Evolutionary conservation across 1,140 invertebrate species (phyloP), one percentile per base, ranked within the genome.

Genomic region (Diorhabda elongata): DNA sequence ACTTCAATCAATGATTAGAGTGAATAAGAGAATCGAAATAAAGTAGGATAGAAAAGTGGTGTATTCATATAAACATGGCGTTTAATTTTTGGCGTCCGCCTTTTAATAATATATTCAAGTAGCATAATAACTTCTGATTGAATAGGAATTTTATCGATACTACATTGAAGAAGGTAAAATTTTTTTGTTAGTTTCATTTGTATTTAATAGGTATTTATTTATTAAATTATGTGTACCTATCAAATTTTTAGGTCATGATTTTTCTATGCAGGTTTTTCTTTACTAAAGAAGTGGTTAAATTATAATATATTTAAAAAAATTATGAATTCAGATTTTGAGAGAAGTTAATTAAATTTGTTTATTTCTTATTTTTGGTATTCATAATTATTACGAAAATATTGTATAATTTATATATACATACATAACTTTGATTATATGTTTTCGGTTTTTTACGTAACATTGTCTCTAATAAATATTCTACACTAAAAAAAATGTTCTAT

Each of bases 61-160:
- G 44, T 44, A 62, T 62, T 44, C 64, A 45, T 65, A 26, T 26
- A 72, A 75, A 75, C 72, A 75, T 75, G 74, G 74, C 74, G 66
- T 47, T 73, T 59, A 60, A 67, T 75, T 73, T 72, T 68, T 69
- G 73, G 71, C 73, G 67, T 73, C 69, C 71, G 70, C 70, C 66
- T 74, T 66, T 65, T 66, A 52, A 42, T 61, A 59, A 56, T 42
- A 65, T 43, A 58, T 62, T 47, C 4, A 44, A 43, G 11, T 61
- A 9, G 9, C 59, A 5, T 8, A 61, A 8, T 41, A 61, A 61
- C 42, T 41, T 42, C 26, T 61, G 9, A 61, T 11, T 4, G 9
- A 61, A 61, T 26, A 6, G 26, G 41, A 4, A 61, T 26, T 41
- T 2, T 52, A 52, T 52, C 6, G n/a, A n/a, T n/a, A n/a, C 47